These are phyloP conservation scores for Agelaius phoeniceus DNA, from an alignment of 2,113 vertebrate species.

Conservation along the genomic window DNA sequence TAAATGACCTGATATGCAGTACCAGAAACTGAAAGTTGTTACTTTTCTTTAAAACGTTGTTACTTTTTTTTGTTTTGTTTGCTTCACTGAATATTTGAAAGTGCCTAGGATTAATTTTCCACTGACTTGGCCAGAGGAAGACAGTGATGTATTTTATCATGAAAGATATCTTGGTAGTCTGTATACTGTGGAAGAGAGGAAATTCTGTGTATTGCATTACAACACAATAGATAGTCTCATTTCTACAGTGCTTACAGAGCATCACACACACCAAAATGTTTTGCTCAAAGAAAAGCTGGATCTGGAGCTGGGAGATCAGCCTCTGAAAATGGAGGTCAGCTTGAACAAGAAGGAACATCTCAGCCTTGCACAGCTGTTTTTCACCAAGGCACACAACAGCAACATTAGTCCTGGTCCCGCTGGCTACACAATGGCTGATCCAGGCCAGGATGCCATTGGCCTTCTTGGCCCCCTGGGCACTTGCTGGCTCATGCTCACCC, in stretches of 20 bases:
- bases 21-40: background rate
- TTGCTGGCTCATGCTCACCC: accelerated
- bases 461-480: background rate
- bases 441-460: background rate
- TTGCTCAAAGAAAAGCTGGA: background rate
- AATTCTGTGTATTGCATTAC: background rate
- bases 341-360: background rate
- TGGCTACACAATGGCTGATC: background rate
- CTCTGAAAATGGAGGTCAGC: background rate
- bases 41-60: background rate
- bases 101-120: background rate
- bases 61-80: background rate
- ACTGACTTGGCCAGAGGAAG: background rate
- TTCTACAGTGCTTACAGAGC: background rate
- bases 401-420: background rate
- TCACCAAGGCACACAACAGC: background rate
- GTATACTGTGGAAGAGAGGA: background rate
- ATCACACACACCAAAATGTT: background rate
- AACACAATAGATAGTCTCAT: background rate
- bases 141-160: background rate
- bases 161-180: background rate
- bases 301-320: background rate
- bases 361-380: background rate
- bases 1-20: background rate
- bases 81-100: background rate